Evolutionary conservation across 2,888 invertebrate species (phyloP).

Genomic region (Dolomedes plantarius): DNA sequence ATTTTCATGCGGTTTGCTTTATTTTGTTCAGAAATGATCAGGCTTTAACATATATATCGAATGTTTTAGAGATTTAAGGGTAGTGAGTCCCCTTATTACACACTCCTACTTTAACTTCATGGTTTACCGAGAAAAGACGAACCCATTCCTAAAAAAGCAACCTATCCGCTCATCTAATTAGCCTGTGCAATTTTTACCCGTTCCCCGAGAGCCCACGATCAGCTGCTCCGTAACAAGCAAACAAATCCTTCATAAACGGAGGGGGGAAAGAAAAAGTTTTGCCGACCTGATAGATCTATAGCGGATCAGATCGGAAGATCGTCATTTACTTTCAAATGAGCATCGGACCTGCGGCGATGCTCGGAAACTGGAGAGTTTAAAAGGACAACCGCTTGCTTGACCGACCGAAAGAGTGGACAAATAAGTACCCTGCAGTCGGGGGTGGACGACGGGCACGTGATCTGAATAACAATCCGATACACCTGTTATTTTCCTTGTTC

Average conservation of each 20-base stretch:
- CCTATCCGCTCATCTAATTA: no score
- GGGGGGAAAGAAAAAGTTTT: no score
- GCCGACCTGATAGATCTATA: slow-evolving; percentile 16
- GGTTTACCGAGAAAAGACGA: no score
- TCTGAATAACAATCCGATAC: slow-evolving; percentile 1
- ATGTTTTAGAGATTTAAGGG: no score
- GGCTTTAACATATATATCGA: no score
- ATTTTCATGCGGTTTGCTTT: no score
- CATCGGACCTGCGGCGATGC: neutral
- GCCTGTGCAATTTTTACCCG: no score
- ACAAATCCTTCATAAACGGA: neutral
- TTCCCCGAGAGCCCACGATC: no score
- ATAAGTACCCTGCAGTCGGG: slow-evolving; percentile 29
- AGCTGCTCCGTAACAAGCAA: neutral
- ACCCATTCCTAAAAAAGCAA: no score
- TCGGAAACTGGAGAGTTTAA: slow-evolving; percentile 32
- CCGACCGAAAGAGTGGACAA: slow-evolving; percentile 62
- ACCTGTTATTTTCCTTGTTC: slow-evolving; percentile 24
- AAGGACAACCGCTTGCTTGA: slow-evolving; percentile 56
- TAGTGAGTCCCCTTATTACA: no score
- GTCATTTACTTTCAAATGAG: slow-evolving; percentile 30
- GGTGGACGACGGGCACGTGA: slow-evolving; percentile 64
- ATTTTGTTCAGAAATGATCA: no score
- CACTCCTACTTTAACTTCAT: no score
- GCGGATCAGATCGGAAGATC: neutral